Evolutionary conservation across 2,888 invertebrate genomes (phyloP).

Genomic region (Melanophora roralis): DNA sequence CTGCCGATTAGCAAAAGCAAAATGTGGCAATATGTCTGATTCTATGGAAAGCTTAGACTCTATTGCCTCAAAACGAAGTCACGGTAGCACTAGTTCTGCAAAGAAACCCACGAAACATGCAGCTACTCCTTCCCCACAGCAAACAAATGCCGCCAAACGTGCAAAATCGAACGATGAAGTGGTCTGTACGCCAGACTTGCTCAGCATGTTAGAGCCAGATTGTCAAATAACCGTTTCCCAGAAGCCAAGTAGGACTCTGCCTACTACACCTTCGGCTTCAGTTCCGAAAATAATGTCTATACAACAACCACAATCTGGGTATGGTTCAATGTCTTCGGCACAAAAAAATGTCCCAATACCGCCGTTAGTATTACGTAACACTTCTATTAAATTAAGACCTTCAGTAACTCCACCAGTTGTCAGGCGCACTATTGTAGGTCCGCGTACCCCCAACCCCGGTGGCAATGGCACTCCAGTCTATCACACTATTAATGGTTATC

Average conservation of each 20-base stretch:
- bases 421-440: constrained; percentile 71
- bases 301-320: constrained; percentile 53
- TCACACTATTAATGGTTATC: constrained; percentile 76
- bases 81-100: constrained; percentile 61
- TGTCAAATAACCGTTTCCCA: constrained; percentile 72
- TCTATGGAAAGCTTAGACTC: constrained; percentile 73
- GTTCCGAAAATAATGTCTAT: constrained; percentile 67
- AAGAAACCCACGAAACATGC: constrained; percentile 64
- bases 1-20: constrained; percentile 72
- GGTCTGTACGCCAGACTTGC: constrained; percentile 81
- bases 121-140: constrained; percentile 46
- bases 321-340: constrained; percentile 29
- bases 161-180: constrained; percentile 77
- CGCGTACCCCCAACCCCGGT: constrained; percentile 65
- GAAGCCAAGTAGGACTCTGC: constrained; percentile 61
- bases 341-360: constrained; percentile 67
- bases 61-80: constrained; percentile 69
- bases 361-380: constrained; percentile 72
- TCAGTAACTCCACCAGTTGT: constrained; percentile 63
- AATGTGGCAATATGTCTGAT: constrained; percentile 71
- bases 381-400: constrained; percentile 70
- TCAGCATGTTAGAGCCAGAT: constrained; percentile 75
- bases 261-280: constrained; percentile 63
- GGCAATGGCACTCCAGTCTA: constrained; percentile 73
- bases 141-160: constrained; percentile 66